Percentiles rank a stretch among this genome's conserved stretches.
phyloP scores from a whole-genome alignment of 2,113 vertebrate species.

The Zosterops hypoxanthus region DNA sequence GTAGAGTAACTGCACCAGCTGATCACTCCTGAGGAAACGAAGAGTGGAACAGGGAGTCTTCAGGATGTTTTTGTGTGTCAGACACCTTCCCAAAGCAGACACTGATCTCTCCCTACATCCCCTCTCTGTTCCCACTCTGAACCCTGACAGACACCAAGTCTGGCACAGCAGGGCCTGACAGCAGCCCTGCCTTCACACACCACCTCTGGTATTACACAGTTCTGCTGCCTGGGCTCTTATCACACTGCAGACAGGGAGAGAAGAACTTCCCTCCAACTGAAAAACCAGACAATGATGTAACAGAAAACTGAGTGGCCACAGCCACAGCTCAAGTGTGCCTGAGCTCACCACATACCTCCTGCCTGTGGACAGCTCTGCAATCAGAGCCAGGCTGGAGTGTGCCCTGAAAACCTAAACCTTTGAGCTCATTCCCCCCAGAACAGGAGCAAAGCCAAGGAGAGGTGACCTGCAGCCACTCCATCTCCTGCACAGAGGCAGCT shows the following conservation, averaged over 20 bases:
- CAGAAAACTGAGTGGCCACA: fast-evolving
- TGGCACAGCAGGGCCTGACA: neutral
- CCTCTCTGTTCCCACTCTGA: neutral
- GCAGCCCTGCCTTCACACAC: fast-evolving
- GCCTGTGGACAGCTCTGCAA: fast-evolving
- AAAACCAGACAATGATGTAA: neutral
- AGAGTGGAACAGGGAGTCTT: neutral
- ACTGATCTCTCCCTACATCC: fast-evolving
- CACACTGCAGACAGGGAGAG: fast-evolving
- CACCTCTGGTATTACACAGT: fast-evolving
- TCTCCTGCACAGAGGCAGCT: neutral
- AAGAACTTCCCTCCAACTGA: neutral
- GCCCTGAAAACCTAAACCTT: neutral
- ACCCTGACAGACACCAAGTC: fast-evolving
- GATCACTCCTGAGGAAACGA: fast-evolving
- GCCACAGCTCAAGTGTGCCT: fast-evolving
- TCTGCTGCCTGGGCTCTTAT: neutral
- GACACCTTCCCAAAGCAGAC: neutral
- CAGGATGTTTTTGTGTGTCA: fast-evolving
- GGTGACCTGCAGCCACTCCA: neutral
- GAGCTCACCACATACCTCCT: neutral
- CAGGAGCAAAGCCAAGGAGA: fast-evolving
- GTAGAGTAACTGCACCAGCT: fast-evolving
- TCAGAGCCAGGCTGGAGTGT: fast-evolving
- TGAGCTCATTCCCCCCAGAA: neutral